These are phyloP conservation scores for Caenorhabditis uteleia DNA, from an alignment of 2,888 invertebrate genomes.

Conservation along the genomic window DNA sequence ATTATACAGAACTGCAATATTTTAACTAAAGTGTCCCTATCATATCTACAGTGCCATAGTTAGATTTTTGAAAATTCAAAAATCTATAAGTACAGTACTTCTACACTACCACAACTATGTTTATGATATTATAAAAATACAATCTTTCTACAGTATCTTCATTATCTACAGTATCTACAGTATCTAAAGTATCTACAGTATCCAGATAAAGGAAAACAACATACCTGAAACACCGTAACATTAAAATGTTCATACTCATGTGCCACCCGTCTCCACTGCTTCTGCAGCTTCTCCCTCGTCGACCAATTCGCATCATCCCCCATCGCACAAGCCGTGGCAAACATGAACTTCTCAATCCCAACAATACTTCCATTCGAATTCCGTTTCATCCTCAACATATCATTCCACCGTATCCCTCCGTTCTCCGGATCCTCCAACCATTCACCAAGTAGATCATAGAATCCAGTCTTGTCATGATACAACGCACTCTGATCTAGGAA, in stretches of 20 bases:
- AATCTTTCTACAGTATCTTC: too few species aligned
- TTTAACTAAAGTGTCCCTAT: too few species aligned
- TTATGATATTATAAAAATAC: background rate
- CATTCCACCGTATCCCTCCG: slow-evolving; percentile 57
- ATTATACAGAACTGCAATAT: too few species aligned
- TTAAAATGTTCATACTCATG: slow-evolving; percentile 48
- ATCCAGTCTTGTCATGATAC: slow-evolving; percentile 41
- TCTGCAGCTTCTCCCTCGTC: slow-evolving; percentile 49
- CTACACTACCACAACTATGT: too few species aligned
- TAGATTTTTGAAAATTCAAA: too few species aligned
- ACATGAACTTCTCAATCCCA: slow-evolving; percentile 53
- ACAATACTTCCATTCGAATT: slow-evolving; percentile 30
- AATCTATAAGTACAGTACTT: too few species aligned
- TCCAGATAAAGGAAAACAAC: too few species aligned
- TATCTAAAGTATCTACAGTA: too few species aligned
- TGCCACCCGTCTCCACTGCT: slow-evolving; percentile 52
- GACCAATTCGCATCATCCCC: slow-evolving; percentile 50
- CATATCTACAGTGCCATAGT: too few species aligned
- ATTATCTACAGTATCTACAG: too few species aligned
- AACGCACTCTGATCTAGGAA: slow-evolving; percentile 50
- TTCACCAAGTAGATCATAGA: slow-evolving; percentile 47
- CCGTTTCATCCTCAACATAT: slow-evolving; percentile 50
- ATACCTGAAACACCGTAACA: slow-evolving; percentile 59
- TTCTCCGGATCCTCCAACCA: slow-evolving; percentile 57
- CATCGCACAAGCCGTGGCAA: slow-evolving; percentile 61